Conservation (phyloP, 2,888 invertebrate species). For the Lissonota sp. region DNA sequence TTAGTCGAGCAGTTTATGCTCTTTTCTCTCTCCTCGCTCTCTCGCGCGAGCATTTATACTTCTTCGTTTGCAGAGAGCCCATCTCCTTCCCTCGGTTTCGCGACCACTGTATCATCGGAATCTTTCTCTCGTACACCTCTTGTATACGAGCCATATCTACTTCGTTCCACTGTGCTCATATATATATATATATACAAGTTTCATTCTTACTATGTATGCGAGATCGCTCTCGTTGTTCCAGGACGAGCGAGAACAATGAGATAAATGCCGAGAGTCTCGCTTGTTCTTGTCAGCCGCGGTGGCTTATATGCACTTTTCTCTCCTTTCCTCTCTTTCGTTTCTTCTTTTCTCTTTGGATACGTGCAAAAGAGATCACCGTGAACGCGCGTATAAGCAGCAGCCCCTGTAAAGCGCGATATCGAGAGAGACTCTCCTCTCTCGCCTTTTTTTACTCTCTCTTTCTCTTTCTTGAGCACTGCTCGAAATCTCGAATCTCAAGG, state of each 20-base stretch:
- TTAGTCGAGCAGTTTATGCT: constrained; percentile 82
- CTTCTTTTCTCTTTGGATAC: constrained; percentile 1
- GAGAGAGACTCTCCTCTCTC: constrained; percentile 18
- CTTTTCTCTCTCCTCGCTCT: constrained; percentile 50
- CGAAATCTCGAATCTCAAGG: constrained; percentile 64
- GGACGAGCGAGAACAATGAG: constrained; percentile 65
- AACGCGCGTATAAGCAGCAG: constrained; percentile 42
- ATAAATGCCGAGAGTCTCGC: constrained; percentile 64
- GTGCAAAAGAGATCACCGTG: constrained; percentile 43
- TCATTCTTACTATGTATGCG: constrained; percentile 56
- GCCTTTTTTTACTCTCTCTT: background rate
- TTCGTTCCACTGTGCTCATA: constrained; percentile 6
- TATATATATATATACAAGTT: constrained; percentile 19
- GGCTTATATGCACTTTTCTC: constrained; percentile 46
- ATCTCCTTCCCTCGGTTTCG: constrained; percentile 47
- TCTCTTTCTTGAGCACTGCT: constrained; percentile 23
- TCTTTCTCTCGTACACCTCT: constrained; percentile 60
- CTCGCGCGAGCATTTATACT: constrained; percentile 62
- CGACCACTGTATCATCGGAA: constrained; percentile 64
- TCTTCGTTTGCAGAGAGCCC: constrained; percentile 57
- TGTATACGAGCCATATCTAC: constrained; percentile 43
- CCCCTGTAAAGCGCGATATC: constrained; percentile 55
- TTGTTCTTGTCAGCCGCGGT: constrained; percentile 63
- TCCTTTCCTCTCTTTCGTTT: constrained; percentile 3
- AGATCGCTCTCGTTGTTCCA: constrained; percentile 63